These are phyloP conservation scores for Orthosia incerta DNA, from an alignment of 2,888 invertebrate genomes.

Conservation along the genomic window DNA sequence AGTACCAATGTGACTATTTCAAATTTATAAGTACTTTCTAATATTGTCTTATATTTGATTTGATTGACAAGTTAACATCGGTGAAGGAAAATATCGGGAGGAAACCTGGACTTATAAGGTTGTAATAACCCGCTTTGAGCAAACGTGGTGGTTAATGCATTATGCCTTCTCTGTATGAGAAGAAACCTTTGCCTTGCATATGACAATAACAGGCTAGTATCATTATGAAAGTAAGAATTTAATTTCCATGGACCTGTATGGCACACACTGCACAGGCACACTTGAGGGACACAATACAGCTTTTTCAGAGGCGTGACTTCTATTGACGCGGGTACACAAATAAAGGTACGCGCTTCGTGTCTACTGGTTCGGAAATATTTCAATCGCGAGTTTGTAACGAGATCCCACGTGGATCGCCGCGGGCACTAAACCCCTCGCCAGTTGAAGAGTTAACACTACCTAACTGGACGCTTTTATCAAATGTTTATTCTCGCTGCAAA, in stretches of 20 bases:
- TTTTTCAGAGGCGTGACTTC: conserved; percentile 55
- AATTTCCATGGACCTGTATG: conserved; percentile 52
- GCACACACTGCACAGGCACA: conserved; percentile 53
- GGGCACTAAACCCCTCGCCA: conserved; percentile 59
- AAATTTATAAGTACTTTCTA: no score
- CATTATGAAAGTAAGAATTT: conserved; percentile 55
- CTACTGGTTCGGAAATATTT: conserved; percentile 76
- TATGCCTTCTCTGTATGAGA: no score
- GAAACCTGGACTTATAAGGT: no score
- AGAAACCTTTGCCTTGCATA: no score
- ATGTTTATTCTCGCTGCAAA: conserved; percentile 42
- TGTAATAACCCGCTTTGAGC: no score
- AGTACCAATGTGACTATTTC: no score
- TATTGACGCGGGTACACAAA: conserved; percentile 74
- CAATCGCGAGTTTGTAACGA: conserved; percentile 77
- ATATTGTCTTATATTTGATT: no score
- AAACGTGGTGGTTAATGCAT: no score
- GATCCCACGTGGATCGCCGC: conserved; percentile 71
- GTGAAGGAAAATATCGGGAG: no score
- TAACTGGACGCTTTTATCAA: conserved; percentile 51
- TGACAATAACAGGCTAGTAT: no score
- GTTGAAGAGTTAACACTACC: conserved; percentile 59
- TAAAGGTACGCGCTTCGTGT: conserved; percentile 70
- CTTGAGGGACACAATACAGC: conserved; percentile 62
- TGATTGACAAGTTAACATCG: no score